Conservation (phyloP, 2,797 vertebrate species). For the Trichosurus vulpecula region DNA sequence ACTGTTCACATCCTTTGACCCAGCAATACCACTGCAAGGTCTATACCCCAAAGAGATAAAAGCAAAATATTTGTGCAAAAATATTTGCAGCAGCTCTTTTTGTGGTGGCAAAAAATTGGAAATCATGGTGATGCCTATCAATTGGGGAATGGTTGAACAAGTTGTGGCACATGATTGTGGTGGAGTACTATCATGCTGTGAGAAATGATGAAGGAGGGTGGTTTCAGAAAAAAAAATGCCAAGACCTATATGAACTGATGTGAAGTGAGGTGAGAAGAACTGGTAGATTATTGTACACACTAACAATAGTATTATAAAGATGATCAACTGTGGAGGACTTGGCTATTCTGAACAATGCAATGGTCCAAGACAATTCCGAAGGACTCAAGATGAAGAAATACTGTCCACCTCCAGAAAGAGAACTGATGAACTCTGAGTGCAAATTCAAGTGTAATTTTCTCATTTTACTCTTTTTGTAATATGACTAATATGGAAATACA, state of each 20-base stretch:
- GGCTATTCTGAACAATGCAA: neutral
- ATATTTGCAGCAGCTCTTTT: neutral
- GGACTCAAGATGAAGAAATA: neutral
- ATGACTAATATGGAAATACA: neutral
- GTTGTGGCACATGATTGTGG: neutral
- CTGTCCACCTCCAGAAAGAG: neutral
- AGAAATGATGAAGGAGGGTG: neutral
- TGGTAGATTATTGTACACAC: neutral
- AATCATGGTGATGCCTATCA: neutral
- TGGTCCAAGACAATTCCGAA: neutral
- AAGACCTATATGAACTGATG: neutral
- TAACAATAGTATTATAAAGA: neutral
- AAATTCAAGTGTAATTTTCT: neutral
- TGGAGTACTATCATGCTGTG: neutral
- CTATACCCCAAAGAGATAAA: neutral
- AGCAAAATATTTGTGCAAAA: neutral
- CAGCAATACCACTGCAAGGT: neutral
- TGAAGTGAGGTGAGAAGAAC: neutral
- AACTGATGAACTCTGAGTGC: neutral
- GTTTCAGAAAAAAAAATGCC: neutral
- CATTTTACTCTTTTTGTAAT: neutral
- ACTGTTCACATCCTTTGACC: neutral
- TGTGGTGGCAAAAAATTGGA: neutral
- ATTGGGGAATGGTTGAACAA: neutral
- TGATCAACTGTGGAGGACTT: neutral